Evolutionary conservation across 2,888 invertebrate genomes (phyloP).

Genomic region (Philaethria dido): DNA sequence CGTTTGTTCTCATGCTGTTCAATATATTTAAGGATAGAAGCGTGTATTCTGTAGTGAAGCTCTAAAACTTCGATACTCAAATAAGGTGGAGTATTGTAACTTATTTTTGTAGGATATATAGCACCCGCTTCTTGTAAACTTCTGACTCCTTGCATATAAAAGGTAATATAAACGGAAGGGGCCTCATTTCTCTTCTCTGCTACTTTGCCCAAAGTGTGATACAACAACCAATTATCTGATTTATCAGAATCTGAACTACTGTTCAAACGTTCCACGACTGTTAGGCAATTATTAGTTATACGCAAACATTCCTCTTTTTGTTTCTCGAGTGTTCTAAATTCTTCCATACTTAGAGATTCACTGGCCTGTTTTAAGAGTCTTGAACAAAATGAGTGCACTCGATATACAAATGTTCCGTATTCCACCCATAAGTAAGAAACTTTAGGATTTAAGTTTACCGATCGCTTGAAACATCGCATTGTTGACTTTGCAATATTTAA

Average conservation of each 20-base stretch:
- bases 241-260: conserved; percentile 80
- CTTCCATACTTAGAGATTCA: conserved; percentile 89
- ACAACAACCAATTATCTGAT: conserved; percentile 94
- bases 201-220: conserved; percentile 98
- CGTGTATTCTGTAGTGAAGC: conserved; percentile 92
- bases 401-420: conserved; percentile 95
- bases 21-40: conserved; percentile 94
- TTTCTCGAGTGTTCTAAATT: conserved; percentile 88
- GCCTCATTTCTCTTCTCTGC: conserved; percentile 92
- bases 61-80: conserved; percentile 95
- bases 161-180: conserved; percentile 89
- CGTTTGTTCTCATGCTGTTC: conserved; percentile 89
- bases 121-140: conserved; percentile 91
- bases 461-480: conserved; percentile 91
- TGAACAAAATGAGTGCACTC: conserved; percentile 95
- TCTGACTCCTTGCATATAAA: conserved; percentile 91
- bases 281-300: conserved; percentile 91
- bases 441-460: conserved; percentile 89
- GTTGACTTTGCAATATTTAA: conserved; percentile 88
- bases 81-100: conserved; percentile 92
- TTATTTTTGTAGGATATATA: conserved; percentile 93
- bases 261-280: conserved; percentile 86
- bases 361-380: conserved; percentile 92
- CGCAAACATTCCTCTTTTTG: conserved; percentile 91
- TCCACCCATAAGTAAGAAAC: conserved; percentile 94